These are phyloP conservation scores for Cyanocitta stelleri DNA, from an alignment of 2,113 vertebrate genomes.

Conservation along the genomic window DNA sequence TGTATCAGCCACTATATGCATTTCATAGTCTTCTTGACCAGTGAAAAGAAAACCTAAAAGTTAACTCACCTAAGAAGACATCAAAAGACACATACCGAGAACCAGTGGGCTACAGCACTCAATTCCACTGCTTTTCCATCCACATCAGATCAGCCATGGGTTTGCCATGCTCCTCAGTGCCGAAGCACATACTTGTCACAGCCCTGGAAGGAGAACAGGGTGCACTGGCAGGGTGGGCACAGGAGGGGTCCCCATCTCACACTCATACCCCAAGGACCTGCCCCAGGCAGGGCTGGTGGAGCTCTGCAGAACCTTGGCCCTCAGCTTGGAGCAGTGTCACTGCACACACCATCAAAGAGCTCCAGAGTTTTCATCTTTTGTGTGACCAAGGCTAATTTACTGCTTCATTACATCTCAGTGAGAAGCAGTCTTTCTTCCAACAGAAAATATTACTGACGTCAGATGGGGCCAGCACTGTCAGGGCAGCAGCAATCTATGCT, in stretches of 20 bases:
- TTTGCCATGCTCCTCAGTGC: accelerated
- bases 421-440: background rate
- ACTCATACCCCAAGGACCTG: accelerated
- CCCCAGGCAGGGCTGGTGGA: accelerated
- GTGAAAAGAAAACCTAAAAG: background rate
- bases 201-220: background rate
- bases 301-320: accelerated
- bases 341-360: background rate
- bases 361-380: accelerated
- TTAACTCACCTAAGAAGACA: background rate
- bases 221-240: background rate
- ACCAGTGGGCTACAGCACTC: background rate
- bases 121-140: background rate
- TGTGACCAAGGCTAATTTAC: background rate
- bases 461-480: background rate
- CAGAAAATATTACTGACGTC: background rate
- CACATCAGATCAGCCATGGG: background rate
- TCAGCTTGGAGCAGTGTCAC: background rate
- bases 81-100: background rate
- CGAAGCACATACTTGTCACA: accelerated
- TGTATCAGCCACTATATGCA: background rate
- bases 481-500: background rate
- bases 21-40: background rate
- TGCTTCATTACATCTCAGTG: background rate
- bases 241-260: background rate